A percentile compares a stretch with the other conserved stretches of the same genome.
These are phyloP conservation scores for Rattus rattus DNA, from an alignment of 2,113 vertebrate species.

Conservation along the genomic window DNA sequence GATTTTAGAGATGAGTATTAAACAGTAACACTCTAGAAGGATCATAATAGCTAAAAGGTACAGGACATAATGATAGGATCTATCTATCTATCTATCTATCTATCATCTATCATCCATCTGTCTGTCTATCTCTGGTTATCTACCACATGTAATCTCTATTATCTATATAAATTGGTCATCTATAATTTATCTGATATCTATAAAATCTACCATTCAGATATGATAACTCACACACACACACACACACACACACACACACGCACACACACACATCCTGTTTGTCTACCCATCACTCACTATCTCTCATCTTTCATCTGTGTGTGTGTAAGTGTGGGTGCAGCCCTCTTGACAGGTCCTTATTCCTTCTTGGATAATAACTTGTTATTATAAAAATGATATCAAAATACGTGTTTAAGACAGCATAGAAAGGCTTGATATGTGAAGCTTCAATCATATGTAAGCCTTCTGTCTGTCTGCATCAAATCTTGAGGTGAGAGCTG, in stretches of 20 bases:
- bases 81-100: not conserved
- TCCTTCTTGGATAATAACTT: slow-evolving; percentile 9
- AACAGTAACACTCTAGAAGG: slow-evolving; percentile 4
- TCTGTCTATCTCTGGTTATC: not conserved
- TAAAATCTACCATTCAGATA: not conserved
- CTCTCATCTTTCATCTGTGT: not conserved
- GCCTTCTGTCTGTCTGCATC: not conserved
- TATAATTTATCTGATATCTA: not conserved
- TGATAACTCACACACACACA: not conserved
- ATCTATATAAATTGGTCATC: not conserved
- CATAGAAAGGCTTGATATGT: not conserved
- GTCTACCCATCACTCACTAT: not conserved
- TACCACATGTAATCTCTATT: not conserved
- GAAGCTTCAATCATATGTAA: not conserved
- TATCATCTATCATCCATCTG: not conserved
- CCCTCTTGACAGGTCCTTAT: not conserved
- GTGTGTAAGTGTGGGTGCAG: not conserved
- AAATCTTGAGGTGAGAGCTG: not conserved
- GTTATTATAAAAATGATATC: slow-evolving; percentile 16
- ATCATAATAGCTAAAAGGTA: not conserved
- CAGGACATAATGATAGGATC: not conserved
- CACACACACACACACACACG: not conserved
- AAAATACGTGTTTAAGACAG: not conserved
- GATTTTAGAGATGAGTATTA: not conserved
- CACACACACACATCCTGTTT: not conserved